Percentiles rank a stretch among this genome's conserved stretches.
Evolutionary conservation across 2,113 vertebrate species (phyloP).

Genomic region (Kobus ellipsiprymnus): DNA sequence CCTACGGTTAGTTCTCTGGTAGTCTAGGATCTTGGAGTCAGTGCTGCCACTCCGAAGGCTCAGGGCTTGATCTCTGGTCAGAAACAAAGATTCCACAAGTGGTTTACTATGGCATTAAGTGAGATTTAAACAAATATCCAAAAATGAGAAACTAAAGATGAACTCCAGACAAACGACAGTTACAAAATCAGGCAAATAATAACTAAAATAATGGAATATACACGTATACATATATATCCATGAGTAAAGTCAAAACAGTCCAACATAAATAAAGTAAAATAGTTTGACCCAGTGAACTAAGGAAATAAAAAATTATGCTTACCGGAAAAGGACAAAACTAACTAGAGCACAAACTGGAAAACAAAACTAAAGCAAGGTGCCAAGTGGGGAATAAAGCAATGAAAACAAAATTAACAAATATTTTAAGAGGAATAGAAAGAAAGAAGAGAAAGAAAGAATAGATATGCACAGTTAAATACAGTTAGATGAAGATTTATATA

Average conservation of each 20-base stretch:
- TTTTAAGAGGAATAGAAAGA: neutral
- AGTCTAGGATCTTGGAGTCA: neutral
- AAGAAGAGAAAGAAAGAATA: neutral
- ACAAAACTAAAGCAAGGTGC: neutral
- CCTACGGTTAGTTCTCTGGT: neutral
- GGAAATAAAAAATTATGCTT: neutral
- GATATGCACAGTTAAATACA: neutral
- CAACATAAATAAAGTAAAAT: neutral
- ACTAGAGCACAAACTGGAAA: neutral
- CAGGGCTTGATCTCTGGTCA: neutral
- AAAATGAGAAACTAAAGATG: neutral
- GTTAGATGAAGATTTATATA: neutral
- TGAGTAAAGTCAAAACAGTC: neutral
- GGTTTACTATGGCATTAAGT: neutral
- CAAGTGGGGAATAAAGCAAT: neutral
- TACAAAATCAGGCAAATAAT: neutral
- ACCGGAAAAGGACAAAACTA: neutral
- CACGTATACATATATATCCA: neutral
- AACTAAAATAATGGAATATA: neutral
- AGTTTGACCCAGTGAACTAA: neutral
- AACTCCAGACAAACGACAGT: neutral
- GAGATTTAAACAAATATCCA: neutral
- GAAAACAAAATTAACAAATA: neutral
- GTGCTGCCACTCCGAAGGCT: neutral
- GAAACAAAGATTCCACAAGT: neutral